A percentile compares a stretch with the other conserved stretches of the same genome.
Conservation (phyloP, 2,113 vertebrate genomes). For the Chaenocephalus aceratus region DNA sequence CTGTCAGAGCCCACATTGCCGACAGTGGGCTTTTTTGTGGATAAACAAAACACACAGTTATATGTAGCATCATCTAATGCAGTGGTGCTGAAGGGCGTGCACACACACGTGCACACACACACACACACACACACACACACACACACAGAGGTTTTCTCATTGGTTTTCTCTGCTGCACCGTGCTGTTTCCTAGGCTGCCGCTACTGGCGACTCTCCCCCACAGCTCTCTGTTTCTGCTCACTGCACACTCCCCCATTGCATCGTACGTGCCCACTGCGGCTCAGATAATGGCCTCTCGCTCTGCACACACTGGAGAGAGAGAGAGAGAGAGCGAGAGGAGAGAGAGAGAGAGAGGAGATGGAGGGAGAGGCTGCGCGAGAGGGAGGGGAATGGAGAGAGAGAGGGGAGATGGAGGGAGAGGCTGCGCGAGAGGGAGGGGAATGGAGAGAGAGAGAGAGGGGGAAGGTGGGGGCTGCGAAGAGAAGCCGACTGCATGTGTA, state of each 20-base stretch:
- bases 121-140: too few relatives aligned
- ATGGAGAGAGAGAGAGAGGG: conserved; percentile 51
- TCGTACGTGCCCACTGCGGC: conserved; percentile 86
- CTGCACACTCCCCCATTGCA: conserved; percentile 86
- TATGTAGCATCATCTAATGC: conserved; percentile 39
- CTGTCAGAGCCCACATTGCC: conserved; percentile 35
- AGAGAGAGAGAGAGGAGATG: conserved; percentile 72
- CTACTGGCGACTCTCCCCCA: conserved; percentile 69
- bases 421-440: conserved; percentile 67
- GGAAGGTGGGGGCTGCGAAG: conserved; percentile 76
- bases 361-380: conserved; percentile 70
- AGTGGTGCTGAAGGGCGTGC: conserved; percentile 45
- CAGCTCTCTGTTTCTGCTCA: conserved; percentile 76
- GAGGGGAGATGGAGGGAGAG: conserved; percentile 74
- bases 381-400: conserved; percentile 65
- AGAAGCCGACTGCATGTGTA: conserved; percentile 82
- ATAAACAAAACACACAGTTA: conserved; percentile 46
- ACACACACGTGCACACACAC: conserved; percentile 13
- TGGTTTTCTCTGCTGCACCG: conserved; percentile 69
- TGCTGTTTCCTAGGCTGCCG: conserved; percentile 74
- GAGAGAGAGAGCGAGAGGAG: conserved; percentile 15
- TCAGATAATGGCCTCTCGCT: conserved; percentile 89
- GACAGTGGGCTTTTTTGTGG: conserved; percentile 32
- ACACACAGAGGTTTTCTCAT: conserved; percentile 51
- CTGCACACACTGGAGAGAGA: conserved; percentile 82